phyloP scores from a whole-genome alignment of 37 sponge, comb jelly and placozoan species.

The Bolinopsis microptera region DNA sequence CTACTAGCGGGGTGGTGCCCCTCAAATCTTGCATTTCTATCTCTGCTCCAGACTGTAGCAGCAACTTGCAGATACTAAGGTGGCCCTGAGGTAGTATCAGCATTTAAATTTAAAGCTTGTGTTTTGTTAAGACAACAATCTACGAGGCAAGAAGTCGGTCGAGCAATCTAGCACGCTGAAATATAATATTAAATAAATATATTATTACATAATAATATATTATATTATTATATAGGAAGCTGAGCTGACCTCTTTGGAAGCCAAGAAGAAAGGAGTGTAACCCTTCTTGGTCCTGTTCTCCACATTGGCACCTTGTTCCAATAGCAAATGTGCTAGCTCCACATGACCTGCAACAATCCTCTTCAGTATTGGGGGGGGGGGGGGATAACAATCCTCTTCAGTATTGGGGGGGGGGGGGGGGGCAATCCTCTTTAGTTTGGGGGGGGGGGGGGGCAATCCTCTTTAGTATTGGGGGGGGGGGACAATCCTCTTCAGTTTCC shows the following conservation, averaged over 20 bases:
- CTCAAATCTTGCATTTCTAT: constrained; percentile 80
- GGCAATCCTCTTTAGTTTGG: too few relatives aligned
- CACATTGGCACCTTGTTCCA: constrained; percentile 77
- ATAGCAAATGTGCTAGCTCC: constrained; percentile 42
- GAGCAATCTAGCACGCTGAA: too few relatives aligned
- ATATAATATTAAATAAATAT: too few relatives aligned
- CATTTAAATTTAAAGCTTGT: too few relatives aligned
- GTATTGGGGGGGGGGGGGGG: too few relatives aligned
- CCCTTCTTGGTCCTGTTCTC: constrained; percentile 97
- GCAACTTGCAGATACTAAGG: constrained; percentile 62
- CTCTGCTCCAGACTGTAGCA: constrained; percentile 55
- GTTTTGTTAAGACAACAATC: not conserved
- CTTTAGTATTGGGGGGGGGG: too few relatives aligned
- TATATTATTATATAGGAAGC: too few relatives aligned
- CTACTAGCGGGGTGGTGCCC: constrained; percentile 82
- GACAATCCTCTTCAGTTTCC: too few relatives aligned
- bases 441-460: too few relatives aligned
- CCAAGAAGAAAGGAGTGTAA: constrained; percentile 91
- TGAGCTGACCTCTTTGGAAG: constrained; percentile 94
- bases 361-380: constrained; percentile 92
- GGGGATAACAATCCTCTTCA: too few relatives aligned
- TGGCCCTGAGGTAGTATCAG: constrained; percentile 7
- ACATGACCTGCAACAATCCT: constrained; percentile 77
- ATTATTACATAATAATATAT: too few relatives aligned
- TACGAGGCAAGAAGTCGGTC: too few relatives aligned